phyloP scores from a whole-genome alignment of 2,888 invertebrate species.

The Holacanthella duospinosa region DNA sequence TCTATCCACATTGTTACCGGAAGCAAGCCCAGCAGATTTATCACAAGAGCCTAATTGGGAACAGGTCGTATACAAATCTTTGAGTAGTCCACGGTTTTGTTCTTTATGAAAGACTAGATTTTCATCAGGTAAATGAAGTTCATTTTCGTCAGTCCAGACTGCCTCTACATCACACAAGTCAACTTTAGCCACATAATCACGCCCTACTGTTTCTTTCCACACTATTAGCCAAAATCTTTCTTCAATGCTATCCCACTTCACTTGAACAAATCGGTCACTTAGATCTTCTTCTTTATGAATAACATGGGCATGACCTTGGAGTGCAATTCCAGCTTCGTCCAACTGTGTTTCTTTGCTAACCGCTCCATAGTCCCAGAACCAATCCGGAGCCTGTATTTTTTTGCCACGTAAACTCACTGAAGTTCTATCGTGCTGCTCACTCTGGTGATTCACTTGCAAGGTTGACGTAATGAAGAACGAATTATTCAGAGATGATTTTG shows the following conservation, averaged over 20 bases:
- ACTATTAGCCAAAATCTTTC: constrained; percentile 33
- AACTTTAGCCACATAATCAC: constrained; percentile 31
- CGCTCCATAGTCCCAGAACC: constrained; percentile 34
- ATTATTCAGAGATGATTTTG: too few relatives aligned
- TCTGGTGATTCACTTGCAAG: not conserved
- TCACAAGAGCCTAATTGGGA: constrained; percentile 36
- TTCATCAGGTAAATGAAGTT: constrained; percentile 24
- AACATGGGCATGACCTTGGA: constrained; percentile 31
- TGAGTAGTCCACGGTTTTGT: constrained; percentile 26
- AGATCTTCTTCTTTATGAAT: constrained; percentile 27
- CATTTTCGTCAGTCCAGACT: constrained; percentile 30
- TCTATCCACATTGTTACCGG: constrained; percentile 31
- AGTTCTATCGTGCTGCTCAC: not conserved
- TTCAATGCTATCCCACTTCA: constrained; percentile 34
- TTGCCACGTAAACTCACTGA: not conserved
- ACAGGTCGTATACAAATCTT: constrained; percentile 33
- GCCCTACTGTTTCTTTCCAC: constrained; percentile 33
- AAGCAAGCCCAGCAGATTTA: constrained; percentile 29
- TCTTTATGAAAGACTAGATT: constrained; percentile 28
- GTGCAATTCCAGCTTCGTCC: constrained; percentile 34
- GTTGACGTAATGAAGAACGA: not conserved
- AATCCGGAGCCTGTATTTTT: constrained; percentile 23
- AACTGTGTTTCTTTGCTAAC: constrained; percentile 31
- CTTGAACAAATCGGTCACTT: constrained; percentile 32
- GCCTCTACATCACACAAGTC: constrained; percentile 32